Evolutionary conservation across 1,140 invertebrate species (phyloP), one percentile per base, ranked within the genome.

Genomic region (Hermetia illucens): DNA sequence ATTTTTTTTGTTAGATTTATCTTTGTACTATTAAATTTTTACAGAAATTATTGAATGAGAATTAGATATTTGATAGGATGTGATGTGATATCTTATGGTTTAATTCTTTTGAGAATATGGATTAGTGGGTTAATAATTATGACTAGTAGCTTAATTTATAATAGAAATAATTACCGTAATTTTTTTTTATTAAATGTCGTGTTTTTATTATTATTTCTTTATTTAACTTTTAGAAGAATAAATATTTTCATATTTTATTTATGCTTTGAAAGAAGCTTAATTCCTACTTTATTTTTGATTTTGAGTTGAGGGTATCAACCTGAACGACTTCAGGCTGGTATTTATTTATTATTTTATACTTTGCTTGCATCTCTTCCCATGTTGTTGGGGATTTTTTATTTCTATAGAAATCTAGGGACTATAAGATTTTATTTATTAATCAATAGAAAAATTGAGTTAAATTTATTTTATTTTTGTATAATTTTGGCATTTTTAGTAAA

Each of bases 191-290:
- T 66, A 45, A 56, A 68, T 55, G 45, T 72, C 61, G 43, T 71
- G 44, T 41, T 72, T 49, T 62, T 70, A 51, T 55, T 73, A 53
- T 43, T 70, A 45, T 59, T 67, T 52, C 71, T 71, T 61, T 53
- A 65, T 63, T 56, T 64, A 50, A 68, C 64, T 44, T 71, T 74
- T 70, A 58, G 51, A 43, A 46, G 47, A 35, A 53, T 62, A 52
- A 70, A 67, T 65, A 64, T 73, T 53, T 66, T 77, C 62, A 51
- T 64, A 51, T 75, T 77, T 72, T 77, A 74, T 70, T 62, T 76
- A 57, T 71, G 69, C 68, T 76, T 75, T 74, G 72, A 77, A 44
- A 51, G 58, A 39, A 71, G 66, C 36, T 62, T 76, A 54, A 66
- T 78, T 62, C 71, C 71, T 41, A 70, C 65, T 38, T 66, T 75